phyloP scores from a whole-genome alignment of 2,888 invertebrate genomes.

The Drosophila nr. fundita region DNA sequence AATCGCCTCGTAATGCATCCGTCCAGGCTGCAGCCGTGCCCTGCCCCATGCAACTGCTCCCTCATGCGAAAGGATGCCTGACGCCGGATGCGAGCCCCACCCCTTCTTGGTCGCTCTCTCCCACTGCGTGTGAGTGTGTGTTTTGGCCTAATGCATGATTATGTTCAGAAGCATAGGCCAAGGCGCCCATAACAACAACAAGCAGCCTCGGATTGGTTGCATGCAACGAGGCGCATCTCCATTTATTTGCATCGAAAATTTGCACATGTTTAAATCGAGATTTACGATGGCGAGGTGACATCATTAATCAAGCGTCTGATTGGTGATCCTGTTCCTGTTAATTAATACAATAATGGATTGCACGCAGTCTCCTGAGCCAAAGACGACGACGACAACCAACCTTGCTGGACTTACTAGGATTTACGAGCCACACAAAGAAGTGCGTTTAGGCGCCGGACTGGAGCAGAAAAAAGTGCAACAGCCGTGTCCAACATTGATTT shows the following conservation, averaged over 20 bases:
- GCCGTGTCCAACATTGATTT: slow-evolving; percentile 74
- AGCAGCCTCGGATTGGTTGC: slow-evolving; percentile 56
- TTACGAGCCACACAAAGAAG: slow-evolving; percentile 55
- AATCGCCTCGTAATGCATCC: slow-evolving; percentile 70
- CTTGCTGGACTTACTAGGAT: slow-evolving; percentile 25
- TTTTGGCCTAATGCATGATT: slow-evolving; percentile 70
- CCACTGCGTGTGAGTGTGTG: slow-evolving; percentile 13
- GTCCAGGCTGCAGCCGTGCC: slow-evolving; percentile 33
- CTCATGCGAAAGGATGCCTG: slow-evolving; percentile 51
- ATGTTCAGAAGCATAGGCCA: slow-evolving; percentile 59
- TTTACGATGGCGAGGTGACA: slow-evolving; percentile 85
- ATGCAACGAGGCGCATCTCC: slow-evolving; percentile 61
- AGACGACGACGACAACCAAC: slow-evolving; percentile 11
- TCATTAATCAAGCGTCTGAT: slow-evolving; percentile 85
- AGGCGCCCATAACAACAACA: slow-evolving; percentile 44
- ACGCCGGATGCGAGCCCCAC: slow-evolving; percentile 26
- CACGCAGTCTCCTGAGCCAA: slow-evolving; percentile 39
- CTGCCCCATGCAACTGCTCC: neutral
- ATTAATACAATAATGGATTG: slow-evolving; percentile 85
- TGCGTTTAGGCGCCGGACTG: slow-evolving; percentile 32
- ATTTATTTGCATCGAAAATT: slow-evolving; percentile 81
- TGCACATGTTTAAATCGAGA: slow-evolving; percentile 84
- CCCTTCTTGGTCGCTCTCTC: neutral
- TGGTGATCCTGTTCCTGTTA: slow-evolving; percentile 86
- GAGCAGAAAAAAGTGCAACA: slow-evolving; percentile 19